Conservation (phyloP, 2,888 invertebrate genomes). For the Acleris emargana region DNA sequence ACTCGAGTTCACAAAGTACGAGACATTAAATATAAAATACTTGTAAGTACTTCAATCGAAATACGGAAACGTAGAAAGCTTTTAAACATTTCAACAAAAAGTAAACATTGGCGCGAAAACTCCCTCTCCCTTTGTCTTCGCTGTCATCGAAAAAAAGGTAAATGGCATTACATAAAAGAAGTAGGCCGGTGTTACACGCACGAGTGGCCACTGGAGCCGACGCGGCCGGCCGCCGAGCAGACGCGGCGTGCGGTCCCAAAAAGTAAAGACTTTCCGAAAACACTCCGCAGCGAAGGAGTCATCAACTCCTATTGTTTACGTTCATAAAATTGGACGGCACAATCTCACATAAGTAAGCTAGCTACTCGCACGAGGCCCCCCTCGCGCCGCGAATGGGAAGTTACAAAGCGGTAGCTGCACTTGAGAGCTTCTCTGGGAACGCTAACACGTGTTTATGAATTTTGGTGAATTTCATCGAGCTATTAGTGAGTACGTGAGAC, state of each 20-base stretch:
- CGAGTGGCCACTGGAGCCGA: constrained; percentile 43
- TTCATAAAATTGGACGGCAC: constrained; percentile 30
- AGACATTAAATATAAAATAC: no score
- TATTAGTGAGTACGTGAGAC: constrained; percentile 1
- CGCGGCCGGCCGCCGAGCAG: constrained; percentile 13
- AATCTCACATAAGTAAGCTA: constrained; percentile 27
- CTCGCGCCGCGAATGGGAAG: constrained; percentile 7
- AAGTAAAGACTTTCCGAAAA: constrained; percentile 35
- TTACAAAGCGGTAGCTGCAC: constrained; percentile 29
- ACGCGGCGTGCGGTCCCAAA: constrained; percentile 27
- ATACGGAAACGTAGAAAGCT: constrained; percentile 5
- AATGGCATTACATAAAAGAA: constrained; percentile 47
- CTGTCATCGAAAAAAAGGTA: constrained; percentile 48
- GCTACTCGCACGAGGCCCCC: constrained; percentile 11
- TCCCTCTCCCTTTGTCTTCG: constrained; percentile 29
- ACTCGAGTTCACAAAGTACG: no score
- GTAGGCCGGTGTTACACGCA: constrained; percentile 45
- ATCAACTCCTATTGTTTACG: constrained; percentile 31
- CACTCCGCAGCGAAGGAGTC: constrained; percentile 24
- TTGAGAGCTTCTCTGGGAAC: constrained; percentile 30
- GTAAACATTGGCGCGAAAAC: constrained; percentile 19
- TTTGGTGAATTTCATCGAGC: constrained; percentile 16
- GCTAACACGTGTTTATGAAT: constrained; percentile 15
- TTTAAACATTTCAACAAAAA: constrained; percentile 29
- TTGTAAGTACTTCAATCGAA: no score